These are phyloP conservation scores for Mactra quadrangularis DNA, from an alignment of 1,140 invertebrate species.

Conservation along the genomic window DNA sequence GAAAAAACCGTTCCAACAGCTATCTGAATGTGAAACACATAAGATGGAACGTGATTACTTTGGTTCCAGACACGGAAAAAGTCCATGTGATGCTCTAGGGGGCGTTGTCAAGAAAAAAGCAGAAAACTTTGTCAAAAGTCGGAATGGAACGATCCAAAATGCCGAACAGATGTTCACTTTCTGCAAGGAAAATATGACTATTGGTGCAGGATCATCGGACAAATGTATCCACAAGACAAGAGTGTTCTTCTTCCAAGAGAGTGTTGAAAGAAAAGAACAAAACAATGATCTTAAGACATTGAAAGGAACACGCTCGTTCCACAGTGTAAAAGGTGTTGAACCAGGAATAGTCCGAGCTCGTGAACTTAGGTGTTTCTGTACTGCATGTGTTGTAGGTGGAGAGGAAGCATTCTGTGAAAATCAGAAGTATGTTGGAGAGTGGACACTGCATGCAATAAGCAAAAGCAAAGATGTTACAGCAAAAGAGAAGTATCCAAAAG, in stretches of 20 bases:
- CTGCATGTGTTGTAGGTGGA: not conserved
- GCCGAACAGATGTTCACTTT: slow-evolving; percentile 2
- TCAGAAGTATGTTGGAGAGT: slow-evolving; percentile 26
- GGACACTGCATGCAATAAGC: not conserved
- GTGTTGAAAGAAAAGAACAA: not conserved
- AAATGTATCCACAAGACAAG: slow-evolving; percentile 37
- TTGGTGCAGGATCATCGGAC: not conserved
- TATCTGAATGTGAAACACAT: not conserved
- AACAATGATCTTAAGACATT: not conserved
- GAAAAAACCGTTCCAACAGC: not conserved
- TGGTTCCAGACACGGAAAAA: slow-evolving; percentile 17
- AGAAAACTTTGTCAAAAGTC: not conserved
- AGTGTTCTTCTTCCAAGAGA: slow-evolving; percentile 20
- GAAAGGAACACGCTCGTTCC: slow-evolving; percentile 18
- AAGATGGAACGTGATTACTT: slow-evolving; percentile 2
- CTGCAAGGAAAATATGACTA: not conserved
- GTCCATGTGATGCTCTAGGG: slow-evolving; percentile 9
- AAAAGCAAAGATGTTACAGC: not conserved
- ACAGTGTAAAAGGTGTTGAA: slow-evolving; percentile 7
- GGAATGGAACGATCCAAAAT: not conserved
- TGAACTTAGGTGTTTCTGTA: slow-evolving; percentile 34
- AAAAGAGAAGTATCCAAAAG: not conserved
- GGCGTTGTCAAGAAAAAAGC: slow-evolving; percentile 5
- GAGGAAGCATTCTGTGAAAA: slow-evolving; percentile 19
- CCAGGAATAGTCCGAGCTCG: slow-evolving; percentile 3